Evolutionary conservation across 2,797 vertebrate genomes (phyloP).

Genomic region (Australoheros facetus): DNA sequence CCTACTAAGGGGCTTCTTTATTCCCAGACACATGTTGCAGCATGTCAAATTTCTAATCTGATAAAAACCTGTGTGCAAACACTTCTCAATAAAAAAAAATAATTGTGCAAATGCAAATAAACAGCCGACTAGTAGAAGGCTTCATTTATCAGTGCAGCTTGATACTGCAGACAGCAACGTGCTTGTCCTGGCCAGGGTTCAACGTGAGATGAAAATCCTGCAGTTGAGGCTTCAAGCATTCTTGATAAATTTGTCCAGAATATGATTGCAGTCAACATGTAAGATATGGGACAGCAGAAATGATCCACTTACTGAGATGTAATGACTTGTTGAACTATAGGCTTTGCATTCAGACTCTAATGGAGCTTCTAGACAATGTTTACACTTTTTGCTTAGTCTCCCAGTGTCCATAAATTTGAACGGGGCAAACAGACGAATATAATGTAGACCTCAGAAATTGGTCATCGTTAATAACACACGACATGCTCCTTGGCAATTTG

Average conservation of each 20-base stretch:
- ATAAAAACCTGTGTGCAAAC: constrained; percentile 37
- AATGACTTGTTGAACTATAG: constrained; percentile 54
- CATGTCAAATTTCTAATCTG: constrained; percentile 51
- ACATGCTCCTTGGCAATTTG: constrained; percentile 62
- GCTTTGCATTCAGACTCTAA: constrained; percentile 41
- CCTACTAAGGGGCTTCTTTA: constrained; percentile 27
- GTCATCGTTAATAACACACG: constrained; percentile 62
- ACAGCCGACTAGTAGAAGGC: constrained; percentile 25
- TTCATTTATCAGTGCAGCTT: constrained; percentile 56
- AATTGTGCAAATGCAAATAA: constrained; percentile 66
- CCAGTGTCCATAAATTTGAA: constrained; percentile 48
- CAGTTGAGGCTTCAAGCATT: constrained; percentile 41
- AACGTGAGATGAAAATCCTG: constrained; percentile 59
- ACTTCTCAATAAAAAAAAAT: constrained; percentile 41
- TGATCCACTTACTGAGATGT: constrained; percentile 39
- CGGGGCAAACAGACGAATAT: constrained; percentile 35
- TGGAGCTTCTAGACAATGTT: constrained; percentile 47
- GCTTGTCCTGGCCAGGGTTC: constrained; percentile 55
- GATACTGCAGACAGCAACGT: constrained; percentile 49
- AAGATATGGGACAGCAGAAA: constrained; percentile 45
- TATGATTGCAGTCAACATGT: constrained; percentile 40
- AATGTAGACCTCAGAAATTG: constrained; percentile 42
- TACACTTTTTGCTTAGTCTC: constrained; percentile 42
- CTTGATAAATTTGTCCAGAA: constrained; percentile 49
- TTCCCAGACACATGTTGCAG: constrained; percentile 54